Base-by-base conservation (phyloP, 2,113 vertebrate species). In the Rattus rattus region DNA sequence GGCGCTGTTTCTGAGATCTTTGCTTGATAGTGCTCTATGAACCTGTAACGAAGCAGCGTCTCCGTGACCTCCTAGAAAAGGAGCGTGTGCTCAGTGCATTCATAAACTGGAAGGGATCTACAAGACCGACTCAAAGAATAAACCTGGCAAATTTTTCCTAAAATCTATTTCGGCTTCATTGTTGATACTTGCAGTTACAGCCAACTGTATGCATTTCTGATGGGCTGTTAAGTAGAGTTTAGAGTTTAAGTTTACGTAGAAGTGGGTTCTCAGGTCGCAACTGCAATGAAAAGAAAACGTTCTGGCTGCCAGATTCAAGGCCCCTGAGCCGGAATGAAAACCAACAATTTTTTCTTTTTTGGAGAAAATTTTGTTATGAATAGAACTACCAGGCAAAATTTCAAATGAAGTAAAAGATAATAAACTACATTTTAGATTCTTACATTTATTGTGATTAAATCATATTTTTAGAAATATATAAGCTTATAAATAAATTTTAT, bases 321-420 rank as follows among this genome's bases (percentile, higher is more conserved):
- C 67, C 11, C 30, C 63, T 72, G 52, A 26, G 9, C 36, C 59
- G 13, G 63, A 88, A 85, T 22, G n/a, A 85, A 85, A 95, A 39
- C 30, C 19, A 93, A 56, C 49, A 56, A 43, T 43, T 43, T 43
- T 33, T 9, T 3, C 59, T 86, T 33, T 4, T 75, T 91, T 49
- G 36, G 30, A 91, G 28, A 84, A 92, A 56, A 69, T 85, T 72
- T 94, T 94, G 54, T 5, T 76, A 33, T 79, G 65, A 95, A 69
- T 81, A 95, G 30, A 28, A 14, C 19, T 24, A 4, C 26, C 5
- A 86, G 70, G 12, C 43, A 61, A 49, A 86, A 13, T 47, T 86
- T 86, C 39, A 67, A 36, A 49, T 49, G 63, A 90, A 84, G 28
- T 63, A 47, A 85, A 59, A 20, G 10, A 49, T 67, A 47, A 43